These are phyloP conservation scores for Megaleporinus macrocephalus DNA, from an alignment of 2,113 vertebrate species.

Conservation along the genomic window DNA sequence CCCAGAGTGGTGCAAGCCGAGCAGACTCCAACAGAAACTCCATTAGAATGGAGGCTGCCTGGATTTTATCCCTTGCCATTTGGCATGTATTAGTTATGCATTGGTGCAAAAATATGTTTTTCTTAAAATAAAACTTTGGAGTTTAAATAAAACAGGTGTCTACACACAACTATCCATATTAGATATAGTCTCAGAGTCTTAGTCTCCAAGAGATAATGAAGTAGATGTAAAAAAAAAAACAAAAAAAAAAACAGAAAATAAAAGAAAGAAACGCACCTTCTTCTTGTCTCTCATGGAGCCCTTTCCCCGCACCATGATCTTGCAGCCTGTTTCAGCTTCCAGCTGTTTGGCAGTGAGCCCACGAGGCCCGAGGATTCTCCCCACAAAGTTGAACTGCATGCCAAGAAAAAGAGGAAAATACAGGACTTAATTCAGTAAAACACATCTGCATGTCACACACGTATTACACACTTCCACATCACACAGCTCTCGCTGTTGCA, in stretches of 20 bases:
- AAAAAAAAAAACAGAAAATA: not conserved
- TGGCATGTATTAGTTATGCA: conserved; percentile 33
- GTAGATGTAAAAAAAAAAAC: not conserved
- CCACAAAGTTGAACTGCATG: conserved; percentile 95
- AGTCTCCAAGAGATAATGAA: not conserved
- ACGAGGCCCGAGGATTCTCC: conserved; percentile 96
- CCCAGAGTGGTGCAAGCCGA: conserved; percentile 18
- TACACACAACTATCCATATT: not conserved
- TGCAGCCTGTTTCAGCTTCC: conserved; percentile 98
- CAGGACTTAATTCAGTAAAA: not conserved
- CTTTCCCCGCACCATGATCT: conserved; percentile 99
- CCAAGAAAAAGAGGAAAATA: conserved; percentile 19
- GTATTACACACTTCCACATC: conserved; percentile 14
- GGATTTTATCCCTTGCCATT: conserved; percentile 22
- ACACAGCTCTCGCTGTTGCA: not conserved
- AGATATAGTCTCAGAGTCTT: too few species aligned
- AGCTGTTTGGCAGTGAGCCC: conserved; percentile 98
- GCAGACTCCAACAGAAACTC: conserved; percentile 19
- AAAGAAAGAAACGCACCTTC: conserved; percentile 82
- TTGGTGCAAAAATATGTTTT: conserved; percentile 2
- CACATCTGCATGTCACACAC: conserved; percentile 18
- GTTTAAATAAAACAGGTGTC: not conserved
- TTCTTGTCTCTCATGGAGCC: conserved; percentile 99
- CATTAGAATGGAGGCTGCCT: conserved; percentile 37
- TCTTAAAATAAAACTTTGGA: not conserved